Conservation (phyloP, 2,888 invertebrate genomes). For the Agapostemon virescens region DNA sequence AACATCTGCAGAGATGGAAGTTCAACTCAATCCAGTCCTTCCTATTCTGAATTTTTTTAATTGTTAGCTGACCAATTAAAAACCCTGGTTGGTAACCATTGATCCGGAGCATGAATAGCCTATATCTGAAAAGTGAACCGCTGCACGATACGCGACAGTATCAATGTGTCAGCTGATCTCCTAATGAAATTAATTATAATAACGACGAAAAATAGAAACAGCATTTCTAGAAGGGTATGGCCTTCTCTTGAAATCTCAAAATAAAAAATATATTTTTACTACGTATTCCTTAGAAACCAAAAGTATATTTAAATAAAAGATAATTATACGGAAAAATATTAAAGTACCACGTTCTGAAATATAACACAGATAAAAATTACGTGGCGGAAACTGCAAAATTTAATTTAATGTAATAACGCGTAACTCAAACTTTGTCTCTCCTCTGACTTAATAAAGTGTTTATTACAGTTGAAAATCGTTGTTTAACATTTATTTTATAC, state of each 20-base stretch:
- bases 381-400: not conserved
- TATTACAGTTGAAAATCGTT: not conserved
- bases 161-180: not conserved
- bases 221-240: not conserved
- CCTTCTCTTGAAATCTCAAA: not conserved
- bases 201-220: not conserved
- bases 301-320: not conserved
- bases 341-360: not conserved
- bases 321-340: not conserved
- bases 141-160: not conserved
- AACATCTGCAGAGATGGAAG: not conserved
- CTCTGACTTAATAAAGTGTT: not conserved
- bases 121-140: not conserved
- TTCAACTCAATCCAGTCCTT: not conserved
- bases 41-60: slow-evolving; percentile 6
- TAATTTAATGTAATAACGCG: not conserved
- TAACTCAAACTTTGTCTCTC: not conserved
- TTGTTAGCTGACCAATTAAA: not conserved
- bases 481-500: not conserved
- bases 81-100: not conserved
- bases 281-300: not conserved
- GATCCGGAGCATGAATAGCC: not conserved
- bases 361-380: not conserved
- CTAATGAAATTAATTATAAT: not conserved
- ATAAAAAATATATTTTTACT: not conserved